phyloP scores from a whole-genome alignment of 2,113 vertebrate species.

The Stegostoma tigrinum region DNA sequence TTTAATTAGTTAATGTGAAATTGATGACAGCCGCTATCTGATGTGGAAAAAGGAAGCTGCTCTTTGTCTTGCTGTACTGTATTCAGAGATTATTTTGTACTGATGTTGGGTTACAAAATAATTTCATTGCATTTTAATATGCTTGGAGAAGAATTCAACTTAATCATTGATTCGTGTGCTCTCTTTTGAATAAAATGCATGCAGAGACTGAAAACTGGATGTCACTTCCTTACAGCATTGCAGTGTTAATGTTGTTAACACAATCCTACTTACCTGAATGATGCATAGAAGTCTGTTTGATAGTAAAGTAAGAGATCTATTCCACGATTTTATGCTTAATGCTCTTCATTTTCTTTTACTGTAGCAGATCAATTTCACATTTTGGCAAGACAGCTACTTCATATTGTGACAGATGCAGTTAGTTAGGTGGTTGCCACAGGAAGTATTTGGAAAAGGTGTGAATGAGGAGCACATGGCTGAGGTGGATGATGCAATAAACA shows the following conservation, averaged over 20 bases:
- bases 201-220: neutral
- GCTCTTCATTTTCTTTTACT: neutral
- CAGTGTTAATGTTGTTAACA: neutral
- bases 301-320: neutral
- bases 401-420: conserved; percentile 30
- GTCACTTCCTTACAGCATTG: neutral
- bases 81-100: neutral
- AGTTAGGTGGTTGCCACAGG: conserved; percentile 21
- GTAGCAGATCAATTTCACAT: neutral
- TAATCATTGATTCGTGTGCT: neutral
- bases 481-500: conserved; percentile 13
- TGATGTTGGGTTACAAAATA: neutral
- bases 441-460: conserved; percentile 29
- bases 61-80: neutral
- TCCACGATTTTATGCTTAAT: neutral
- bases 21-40: neutral
- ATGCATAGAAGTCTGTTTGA: neutral
- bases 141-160: neutral
- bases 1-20: neutral
- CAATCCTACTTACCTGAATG: neutral
- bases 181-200: neutral
- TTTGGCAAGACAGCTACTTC: neutral
- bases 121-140: neutral
- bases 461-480: conserved; percentile 10
- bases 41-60: neutral